These are phyloP conservation scores for Drosophila mimetica DNA, from an alignment of 2,888 invertebrate genomes.

Conservation along the genomic window DNA sequence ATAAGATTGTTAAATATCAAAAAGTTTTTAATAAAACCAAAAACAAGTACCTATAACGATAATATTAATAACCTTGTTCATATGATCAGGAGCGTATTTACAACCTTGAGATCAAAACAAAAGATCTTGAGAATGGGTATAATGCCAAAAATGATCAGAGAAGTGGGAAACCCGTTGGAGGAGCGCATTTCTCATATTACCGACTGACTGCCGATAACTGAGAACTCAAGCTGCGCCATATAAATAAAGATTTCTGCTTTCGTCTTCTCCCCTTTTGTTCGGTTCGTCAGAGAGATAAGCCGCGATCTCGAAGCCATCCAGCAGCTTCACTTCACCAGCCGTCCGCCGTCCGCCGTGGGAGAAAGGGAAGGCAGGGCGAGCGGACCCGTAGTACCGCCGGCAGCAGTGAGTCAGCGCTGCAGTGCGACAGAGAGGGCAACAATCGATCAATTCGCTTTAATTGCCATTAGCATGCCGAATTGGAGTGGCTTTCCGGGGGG, in stretches of 20 bases:
- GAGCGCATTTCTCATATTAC: constrained; percentile 45
- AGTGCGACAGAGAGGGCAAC: constrained; percentile 50
- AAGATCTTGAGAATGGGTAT: constrained; percentile 19
- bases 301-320: constrained; percentile 28
- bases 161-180: constrained; percentile 34
- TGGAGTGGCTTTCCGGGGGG: constrained; percentile 23
- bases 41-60: no score
- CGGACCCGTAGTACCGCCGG: constrained; percentile 4
- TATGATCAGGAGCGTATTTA: constrained; percentile 6
- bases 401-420: constrained; percentile 51
- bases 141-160: constrained; percentile 27
- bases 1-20: no score
- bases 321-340: constrained; percentile 5
- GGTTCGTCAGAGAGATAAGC: constrained; percentile 25
- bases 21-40: no score
- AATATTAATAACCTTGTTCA: no score
- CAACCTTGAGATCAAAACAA: constrained; percentile 19
- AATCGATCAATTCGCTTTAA: constrained; percentile 72
- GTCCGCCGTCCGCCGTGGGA: not conserved
- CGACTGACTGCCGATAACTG: constrained; percentile 54
- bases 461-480: constrained; percentile 69
- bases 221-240: constrained; percentile 56
- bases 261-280: constrained; percentile 36
- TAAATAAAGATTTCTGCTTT: constrained; percentile 48
- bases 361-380: constrained; percentile 7